Evolutionary conservation across 2,113 vertebrate species (phyloP).

Genomic region (Polypterus bichir): DNA sequence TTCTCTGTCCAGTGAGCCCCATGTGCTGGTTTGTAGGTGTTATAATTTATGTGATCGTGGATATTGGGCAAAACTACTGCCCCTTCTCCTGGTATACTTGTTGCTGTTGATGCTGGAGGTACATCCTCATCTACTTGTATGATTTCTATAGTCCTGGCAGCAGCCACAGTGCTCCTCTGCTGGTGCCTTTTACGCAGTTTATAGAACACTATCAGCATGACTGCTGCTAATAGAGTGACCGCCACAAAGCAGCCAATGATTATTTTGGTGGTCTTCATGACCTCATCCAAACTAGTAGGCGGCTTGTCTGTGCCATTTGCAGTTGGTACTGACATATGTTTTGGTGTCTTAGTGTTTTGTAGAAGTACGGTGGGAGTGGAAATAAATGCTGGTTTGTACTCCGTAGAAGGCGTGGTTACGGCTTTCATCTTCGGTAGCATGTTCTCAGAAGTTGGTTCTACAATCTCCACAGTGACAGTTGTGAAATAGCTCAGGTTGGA

Average conservation of each 20-base stretch:
- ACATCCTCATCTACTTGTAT: constrained; percentile 87
- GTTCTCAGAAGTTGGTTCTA: constrained; percentile 73
- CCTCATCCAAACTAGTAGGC: constrained; percentile 85
- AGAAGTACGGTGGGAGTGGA: constrained; percentile 86
- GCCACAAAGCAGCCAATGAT: constrained; percentile 97
- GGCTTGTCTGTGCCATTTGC: constrained; percentile 56
- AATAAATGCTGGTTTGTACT: constrained; percentile 89
- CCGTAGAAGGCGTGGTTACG: constrained; percentile 74
- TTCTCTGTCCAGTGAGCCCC: constrained; percentile 89
- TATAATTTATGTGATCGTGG: constrained; percentile 85
- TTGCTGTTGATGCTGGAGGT: constrained; percentile 49
- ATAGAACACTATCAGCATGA: constrained; percentile 95
- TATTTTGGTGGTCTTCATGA: constrained; percentile 98
- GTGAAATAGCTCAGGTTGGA: constrained; percentile 95
- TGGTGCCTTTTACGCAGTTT: constrained; percentile 95
- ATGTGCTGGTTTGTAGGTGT: constrained; percentile 76
- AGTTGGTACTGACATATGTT: constrained; percentile 66
- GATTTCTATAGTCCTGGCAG: constrained; percentile 82
- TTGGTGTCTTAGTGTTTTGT: constrained; percentile 75
- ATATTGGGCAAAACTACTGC: constrained; percentile 67
- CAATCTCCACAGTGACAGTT: constrained; percentile 87
- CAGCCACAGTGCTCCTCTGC: constrained; percentile 81
- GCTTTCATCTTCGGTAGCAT: constrained; percentile 75
- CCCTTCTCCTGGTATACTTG: constrained; percentile 69
- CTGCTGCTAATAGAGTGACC: constrained; percentile 82